Percentiles rank a stretch among this genome's conserved stretches.
These are phyloP conservation scores for Chromoteleia sp. DNA, from an alignment of 2,888 invertebrate genomes.

Conservation along the genomic window DNA sequence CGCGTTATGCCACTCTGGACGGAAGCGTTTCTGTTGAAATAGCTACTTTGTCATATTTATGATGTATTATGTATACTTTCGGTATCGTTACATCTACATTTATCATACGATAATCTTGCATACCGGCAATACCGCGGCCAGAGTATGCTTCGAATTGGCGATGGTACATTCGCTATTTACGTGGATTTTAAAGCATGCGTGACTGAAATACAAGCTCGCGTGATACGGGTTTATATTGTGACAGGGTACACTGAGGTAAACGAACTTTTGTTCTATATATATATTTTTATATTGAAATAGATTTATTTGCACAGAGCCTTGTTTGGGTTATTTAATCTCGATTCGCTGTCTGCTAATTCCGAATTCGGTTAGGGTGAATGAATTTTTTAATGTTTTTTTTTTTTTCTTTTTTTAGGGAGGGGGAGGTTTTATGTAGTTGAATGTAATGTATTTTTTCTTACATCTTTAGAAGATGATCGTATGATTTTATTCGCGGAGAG, in stretches of 20 bases:
- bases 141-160: slow-evolving; percentile 27
- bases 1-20: neutral
- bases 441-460: no score
- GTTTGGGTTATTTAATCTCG: slow-evolving; percentile 42
- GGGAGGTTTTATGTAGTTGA: no score
- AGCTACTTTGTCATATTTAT: slow-evolving; percentile 45
- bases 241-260: slow-evolving; percentile 45
- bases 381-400: neutral
- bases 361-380: slow-evolving; percentile 5
- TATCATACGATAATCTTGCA: slow-evolving; percentile 63
- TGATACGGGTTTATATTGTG: slow-evolving; percentile 55
- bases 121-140: slow-evolving; percentile 35
- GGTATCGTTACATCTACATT: slow-evolving; percentile 60
- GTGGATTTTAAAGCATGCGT: slow-evolving; percentile 60
- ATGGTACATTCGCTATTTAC: slow-evolving; percentile 52
- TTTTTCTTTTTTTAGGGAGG: no score
- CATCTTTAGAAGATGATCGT: no score
- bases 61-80: slow-evolving; percentile 55
- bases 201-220: slow-evolving; percentile 53
- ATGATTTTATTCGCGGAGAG: no score
- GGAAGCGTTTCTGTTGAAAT: slow-evolving; percentile 20
- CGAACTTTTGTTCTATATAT: slow-evolving; percentile 55
- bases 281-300: slow-evolving; percentile 54
- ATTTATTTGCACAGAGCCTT: slow-evolving; percentile 34
- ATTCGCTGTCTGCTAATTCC: slow-evolving; percentile 4